A percentile compares a stretch with the other conserved stretches of the same genome.
Conservation (phyloP, 1,140 invertebrate species). For the Alviniconcha marisindica region DNA sequence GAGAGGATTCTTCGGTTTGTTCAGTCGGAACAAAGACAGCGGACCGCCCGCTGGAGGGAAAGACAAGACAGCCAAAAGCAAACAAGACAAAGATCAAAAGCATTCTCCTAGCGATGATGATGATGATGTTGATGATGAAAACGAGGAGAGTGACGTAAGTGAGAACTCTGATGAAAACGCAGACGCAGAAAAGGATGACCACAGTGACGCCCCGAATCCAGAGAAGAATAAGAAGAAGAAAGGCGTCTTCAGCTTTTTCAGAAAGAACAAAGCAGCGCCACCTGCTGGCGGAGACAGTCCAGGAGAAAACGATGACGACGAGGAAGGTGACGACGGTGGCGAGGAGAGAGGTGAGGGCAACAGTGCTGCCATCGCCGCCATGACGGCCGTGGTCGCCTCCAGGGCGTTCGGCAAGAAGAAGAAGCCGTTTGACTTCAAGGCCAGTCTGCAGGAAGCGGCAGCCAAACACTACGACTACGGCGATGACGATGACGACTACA, state of each 20-base stretch:
- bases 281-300: not conserved
- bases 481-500: not conserved
- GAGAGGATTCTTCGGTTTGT: not conserved
- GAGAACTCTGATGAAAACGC: not conserved
- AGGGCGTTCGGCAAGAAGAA: not conserved
- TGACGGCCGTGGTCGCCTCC: not conserved
- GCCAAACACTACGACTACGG: not conserved
- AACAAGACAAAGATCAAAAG: not conserved
- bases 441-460: not conserved
- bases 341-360: too few relatives aligned
- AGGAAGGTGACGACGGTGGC: too few relatives aligned
- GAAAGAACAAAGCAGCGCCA: not conserved
- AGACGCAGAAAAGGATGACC: not conserved
- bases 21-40: not conserved
- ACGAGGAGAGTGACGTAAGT: not conserved
- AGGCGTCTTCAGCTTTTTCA: too few relatives aligned
- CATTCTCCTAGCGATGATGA: too few relatives aligned
- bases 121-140: not conserved
- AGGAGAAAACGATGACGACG: not conserved
- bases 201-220: not conserved
- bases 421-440: slow-evolving; percentile 9
- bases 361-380: not conserved
- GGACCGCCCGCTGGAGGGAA: not conserved
- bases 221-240: not conserved
- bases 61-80: not conserved